phyloP scores from a whole-genome alignment of 2,113 vertebrate species.

The Mustela nigripes region DNA sequence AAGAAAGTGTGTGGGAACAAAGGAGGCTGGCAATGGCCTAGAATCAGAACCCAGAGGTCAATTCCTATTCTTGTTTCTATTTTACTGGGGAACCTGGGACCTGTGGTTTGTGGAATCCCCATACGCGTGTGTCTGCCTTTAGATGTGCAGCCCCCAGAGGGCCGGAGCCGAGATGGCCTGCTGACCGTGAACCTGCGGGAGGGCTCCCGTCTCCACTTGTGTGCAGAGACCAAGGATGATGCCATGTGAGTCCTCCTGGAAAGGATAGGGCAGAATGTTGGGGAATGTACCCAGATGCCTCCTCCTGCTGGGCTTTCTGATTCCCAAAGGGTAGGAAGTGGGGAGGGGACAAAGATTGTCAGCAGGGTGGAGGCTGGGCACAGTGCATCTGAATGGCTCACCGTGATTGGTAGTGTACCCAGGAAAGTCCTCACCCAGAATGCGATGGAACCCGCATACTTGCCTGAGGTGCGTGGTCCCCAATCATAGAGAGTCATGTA shows the following conservation, averaged over 20 bases:
- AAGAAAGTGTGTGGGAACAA: background rate
- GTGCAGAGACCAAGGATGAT: conserved; percentile 95
- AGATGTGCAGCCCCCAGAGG: conserved; percentile 94
- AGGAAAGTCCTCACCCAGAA: background rate
- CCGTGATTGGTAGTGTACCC: background rate
- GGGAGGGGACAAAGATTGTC: background rate
- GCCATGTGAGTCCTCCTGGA: conserved; percentile 90
- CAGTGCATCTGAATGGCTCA: background rate
- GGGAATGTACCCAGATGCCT: background rate
- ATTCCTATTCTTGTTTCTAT: background rate
- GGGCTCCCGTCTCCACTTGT: conserved; percentile 90
- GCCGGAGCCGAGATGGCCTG: conserved; percentile 91
- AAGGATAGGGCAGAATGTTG: background rate
- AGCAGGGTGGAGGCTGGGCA: background rate
- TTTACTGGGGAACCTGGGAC: background rate
- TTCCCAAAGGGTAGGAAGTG: background rate
- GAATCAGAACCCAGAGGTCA: background rate
- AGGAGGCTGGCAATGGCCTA: background rate
- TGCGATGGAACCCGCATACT: background rate
- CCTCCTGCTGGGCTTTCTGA: background rate
- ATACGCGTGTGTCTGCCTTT: background rate
- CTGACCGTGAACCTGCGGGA: conserved; percentile 90
- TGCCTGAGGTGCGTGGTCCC: background rate
- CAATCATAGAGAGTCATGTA: background rate
- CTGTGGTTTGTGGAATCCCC: background rate